These are phyloP conservation scores for Coregonus clupeaformis DNA, from an alignment of 2,113 vertebrate genomes.

Conservation along the genomic window DNA sequence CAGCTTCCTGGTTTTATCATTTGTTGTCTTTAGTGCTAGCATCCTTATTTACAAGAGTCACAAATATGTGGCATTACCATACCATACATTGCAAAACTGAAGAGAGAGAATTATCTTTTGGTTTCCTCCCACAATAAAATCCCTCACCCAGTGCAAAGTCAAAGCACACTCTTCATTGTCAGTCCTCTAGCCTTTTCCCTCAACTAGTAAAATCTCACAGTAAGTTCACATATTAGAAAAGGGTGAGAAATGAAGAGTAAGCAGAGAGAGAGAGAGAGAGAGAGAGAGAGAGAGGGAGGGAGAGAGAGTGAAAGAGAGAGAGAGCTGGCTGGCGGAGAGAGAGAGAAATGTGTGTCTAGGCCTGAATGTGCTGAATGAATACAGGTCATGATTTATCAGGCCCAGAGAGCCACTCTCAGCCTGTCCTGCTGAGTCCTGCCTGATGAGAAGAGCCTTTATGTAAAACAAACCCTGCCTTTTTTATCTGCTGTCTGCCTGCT, in stretches of 20 bases:
- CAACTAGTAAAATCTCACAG: constrained; percentile 55
- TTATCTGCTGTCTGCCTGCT: not conserved
- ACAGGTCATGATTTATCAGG: constrained; percentile 73
- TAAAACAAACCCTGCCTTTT: constrained; percentile 71
- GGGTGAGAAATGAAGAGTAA: constrained; percentile 69
- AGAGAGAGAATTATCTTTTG: not conserved
- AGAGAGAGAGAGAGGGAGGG: not conserved
- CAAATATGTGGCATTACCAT: too few species aligned
- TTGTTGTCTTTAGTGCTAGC: too few species aligned
- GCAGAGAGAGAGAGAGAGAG: constrained; percentile 60
- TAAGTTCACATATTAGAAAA: constrained; percentile 70
- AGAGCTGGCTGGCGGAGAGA: constrained; percentile 21
- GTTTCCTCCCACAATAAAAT: too few species aligned
- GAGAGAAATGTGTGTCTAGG: constrained; percentile 52
- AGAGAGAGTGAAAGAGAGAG: too few species aligned
- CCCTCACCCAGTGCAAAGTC: constrained; percentile 7
- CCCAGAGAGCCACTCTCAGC: constrained; percentile 56
- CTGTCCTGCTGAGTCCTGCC: constrained; percentile 62
- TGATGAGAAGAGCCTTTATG: constrained; percentile 72
- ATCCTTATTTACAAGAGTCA: too few species aligned
- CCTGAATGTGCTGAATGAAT: constrained; percentile 75
- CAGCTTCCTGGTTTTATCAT: too few species aligned
- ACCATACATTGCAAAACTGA: too few species aligned
- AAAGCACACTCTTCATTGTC: constrained; percentile 16
- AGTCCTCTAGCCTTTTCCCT: constrained; percentile 36